A percentile compares a stretch with the other conserved stretches of the same genome.
Conservation (phyloP, 2,888 invertebrate species). For the Chrysomela aeneicollis region DNA sequence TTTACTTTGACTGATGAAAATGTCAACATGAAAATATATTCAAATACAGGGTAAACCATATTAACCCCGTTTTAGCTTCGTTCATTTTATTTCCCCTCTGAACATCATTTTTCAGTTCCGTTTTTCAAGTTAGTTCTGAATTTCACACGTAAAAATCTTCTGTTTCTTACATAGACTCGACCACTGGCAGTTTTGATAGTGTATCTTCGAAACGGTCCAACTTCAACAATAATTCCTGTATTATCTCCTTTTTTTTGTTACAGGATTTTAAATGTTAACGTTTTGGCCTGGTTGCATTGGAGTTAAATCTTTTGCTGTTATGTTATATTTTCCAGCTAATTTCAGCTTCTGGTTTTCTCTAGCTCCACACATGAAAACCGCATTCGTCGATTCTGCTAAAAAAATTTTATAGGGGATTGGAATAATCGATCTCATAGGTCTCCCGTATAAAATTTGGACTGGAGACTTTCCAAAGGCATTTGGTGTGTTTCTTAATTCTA, state of each 20-base stretch:
- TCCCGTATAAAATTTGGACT: slow-evolving; percentile 1
- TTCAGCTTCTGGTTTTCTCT: background rate
- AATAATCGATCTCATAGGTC: background rate
- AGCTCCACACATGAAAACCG: background rate
- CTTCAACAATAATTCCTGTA: slow-evolving; percentile 36
- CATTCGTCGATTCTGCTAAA: background rate
- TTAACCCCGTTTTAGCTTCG: too few species aligned
- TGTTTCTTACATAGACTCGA: too few species aligned
- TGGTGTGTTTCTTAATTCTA: background rate
- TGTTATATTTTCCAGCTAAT: too few species aligned
- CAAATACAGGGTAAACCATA: too few species aligned
- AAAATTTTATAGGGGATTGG: background rate
- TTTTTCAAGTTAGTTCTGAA: too few species aligned
- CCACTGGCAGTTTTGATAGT: too few species aligned
- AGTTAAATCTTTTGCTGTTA: background rate
- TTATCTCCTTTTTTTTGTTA: background rate
- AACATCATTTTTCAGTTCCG: too few species aligned
- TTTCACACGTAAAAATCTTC: too few species aligned
- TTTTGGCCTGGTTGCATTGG: background rate
- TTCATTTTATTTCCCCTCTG: too few species aligned
- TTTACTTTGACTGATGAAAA: too few species aligned
- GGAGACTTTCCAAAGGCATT: background rate
- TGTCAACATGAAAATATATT: too few species aligned
- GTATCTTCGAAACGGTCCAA: too few species aligned
- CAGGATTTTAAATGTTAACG: background rate